Base-by-base conservation (phyloP, 2,113 vertebrate species). In the Corythoichthys haematopterus region DNA sequence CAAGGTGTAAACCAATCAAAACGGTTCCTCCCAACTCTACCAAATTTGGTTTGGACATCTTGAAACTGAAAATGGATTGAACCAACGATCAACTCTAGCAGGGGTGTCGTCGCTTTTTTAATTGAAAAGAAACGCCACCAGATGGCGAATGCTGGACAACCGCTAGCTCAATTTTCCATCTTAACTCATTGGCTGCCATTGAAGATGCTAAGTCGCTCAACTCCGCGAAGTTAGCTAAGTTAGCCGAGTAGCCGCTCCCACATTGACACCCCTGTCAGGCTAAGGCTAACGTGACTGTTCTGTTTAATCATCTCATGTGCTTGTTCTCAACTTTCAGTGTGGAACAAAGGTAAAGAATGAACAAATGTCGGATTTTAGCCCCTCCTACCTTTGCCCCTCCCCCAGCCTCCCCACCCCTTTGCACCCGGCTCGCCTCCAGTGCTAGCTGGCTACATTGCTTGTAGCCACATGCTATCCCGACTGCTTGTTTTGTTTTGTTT, bases 371-470 rank as follows among this genome's bases (percentile, higher is more conserved):
- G 66, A 56, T 66, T 77, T 68, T 60, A 53, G 61, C 38, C 67
- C 75, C 72, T 15, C 2, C 59, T 75, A 53, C 72, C 57, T 72
- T 7, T 68, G 38, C 74, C 64, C 62, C 52, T 28, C 33, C 65
- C 38, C 3, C 8, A 40, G 14, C n/a, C 36, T 36, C n/a, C 16
- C 5, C 43, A 37, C 38, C n/a, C 13, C 14, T 47, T 53, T 65
- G 48, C 63, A 65, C 63, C 48, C 35, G 16, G 50, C 48, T 51
- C 64, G 15, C 64, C 64, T 50, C 3, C 69, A 70, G 52, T 82
- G 72, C 79, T 83, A 81, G 79, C 78, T 88, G 91, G 90, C 89
- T 90, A 89, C 91, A 91, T 91, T 90, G 87, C 90, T 88, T 86
- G 84, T 86, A 77, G 75, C 86, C 83, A 83, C 72, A 80, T 59